A percentile compares a stretch with the other conserved stretches of the same genome.
Conservation (phyloP, 2,797 vertebrate species). For the Sebastes miniatus region DNA sequence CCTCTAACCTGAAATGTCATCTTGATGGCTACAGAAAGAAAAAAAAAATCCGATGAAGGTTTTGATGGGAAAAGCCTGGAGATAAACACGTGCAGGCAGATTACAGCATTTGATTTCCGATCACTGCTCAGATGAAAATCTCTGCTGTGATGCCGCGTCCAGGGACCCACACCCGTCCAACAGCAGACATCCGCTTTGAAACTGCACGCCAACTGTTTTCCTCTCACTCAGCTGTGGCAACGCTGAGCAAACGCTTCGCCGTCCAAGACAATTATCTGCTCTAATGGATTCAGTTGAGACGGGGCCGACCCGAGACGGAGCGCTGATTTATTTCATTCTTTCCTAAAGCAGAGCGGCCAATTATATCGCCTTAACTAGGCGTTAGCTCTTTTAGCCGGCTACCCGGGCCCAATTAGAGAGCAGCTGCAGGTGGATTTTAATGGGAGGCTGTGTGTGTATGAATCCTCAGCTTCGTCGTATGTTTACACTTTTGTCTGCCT, state of each 20-base stretch:
- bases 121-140: conserved; percentile 43
- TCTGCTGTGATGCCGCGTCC: conserved; percentile 10
- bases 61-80: background rate
- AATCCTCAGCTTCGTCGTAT: background rate
- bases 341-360: conserved; percentile 76
- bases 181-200: conserved; percentile 27
- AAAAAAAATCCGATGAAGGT: background rate
- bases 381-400: conserved; percentile 71
- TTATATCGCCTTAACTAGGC: conserved; percentile 78
- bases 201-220: conserved; percentile 45
- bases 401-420: conserved; percentile 76
- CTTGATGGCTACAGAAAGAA: background rate
- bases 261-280: conserved; percentile 74
- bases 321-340: conserved; percentile 77
- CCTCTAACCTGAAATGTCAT: conserved; percentile 12
- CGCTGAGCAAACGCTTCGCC: conserved; percentile 36
- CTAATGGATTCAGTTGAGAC: conserved; percentile 74
- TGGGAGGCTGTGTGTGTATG: conserved; percentile 38
- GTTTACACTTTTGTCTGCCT: conserved; percentile 60
- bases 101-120: conserved; percentile 41
- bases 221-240: conserved; percentile 52
- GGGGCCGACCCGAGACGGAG: conserved; percentile 64
- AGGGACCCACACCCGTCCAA: conserved; percentile 27
- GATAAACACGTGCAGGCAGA: conserved; percentile 27
- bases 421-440: conserved; percentile 78